These are phyloP conservation scores for Brachionus calyciflorus DNA, from an alignment of 1,140 invertebrate genomes.

Conservation along the genomic window DNA sequence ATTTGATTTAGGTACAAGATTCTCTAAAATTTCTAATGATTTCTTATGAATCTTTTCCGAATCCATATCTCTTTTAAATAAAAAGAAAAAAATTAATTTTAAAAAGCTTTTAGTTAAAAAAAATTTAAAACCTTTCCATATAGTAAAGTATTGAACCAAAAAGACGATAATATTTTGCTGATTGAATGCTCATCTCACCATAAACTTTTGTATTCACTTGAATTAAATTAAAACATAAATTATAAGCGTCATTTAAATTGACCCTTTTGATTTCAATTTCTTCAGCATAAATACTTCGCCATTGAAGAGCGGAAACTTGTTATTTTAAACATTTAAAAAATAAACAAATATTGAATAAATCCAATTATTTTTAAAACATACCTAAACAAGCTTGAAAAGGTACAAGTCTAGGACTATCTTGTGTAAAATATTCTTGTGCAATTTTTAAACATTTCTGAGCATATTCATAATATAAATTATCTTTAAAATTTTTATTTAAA, in stretches of 20 bases:
- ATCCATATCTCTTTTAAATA: constrained; percentile 36
- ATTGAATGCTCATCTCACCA: not conserved
- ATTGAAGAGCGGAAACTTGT: constrained; percentile 29
- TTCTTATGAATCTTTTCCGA: constrained; percentile 41
- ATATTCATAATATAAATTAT: constrained; percentile 44
- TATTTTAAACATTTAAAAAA: not conserved
- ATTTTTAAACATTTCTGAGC: constrained; percentile 11
- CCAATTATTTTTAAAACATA: too few relatives aligned
- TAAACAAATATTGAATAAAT: too few relatives aligned
- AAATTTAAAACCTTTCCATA: constrained; percentile 16
- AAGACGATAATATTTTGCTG: constrained; percentile 28
- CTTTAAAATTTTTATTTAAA: constrained; percentile 9
- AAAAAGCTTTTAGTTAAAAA: not conserved
- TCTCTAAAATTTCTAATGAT: constrained; percentile 24
- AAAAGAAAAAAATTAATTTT: not conserved
- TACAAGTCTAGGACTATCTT: not conserved
- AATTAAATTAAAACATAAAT: not conserved
- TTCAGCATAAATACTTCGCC: constrained; percentile 33
- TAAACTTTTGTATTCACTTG: not conserved
- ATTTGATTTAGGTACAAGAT: not conserved
- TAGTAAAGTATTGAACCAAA: constrained; percentile 34
- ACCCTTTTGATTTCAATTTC: constrained; percentile 26
- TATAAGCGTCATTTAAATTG: constrained; percentile 40
- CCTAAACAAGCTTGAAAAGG: constrained; percentile 3
- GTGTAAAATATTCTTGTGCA: not conserved